Conservation (phyloP, 2,797 vertebrate species). For the Sebastes variabilis region DNA sequence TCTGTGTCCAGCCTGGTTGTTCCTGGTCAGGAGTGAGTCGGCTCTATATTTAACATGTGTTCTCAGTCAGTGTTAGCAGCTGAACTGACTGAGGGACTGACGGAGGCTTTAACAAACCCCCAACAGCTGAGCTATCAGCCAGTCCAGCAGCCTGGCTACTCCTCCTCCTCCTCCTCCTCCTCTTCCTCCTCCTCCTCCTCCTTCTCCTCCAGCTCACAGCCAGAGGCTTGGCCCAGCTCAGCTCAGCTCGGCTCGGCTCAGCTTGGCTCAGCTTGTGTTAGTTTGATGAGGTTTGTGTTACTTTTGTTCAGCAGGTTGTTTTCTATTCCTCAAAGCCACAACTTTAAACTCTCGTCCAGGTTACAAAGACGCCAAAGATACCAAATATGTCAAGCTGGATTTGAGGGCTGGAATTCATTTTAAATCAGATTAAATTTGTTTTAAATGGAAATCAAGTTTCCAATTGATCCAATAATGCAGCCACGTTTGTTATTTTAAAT, state of each 20-base stretch:
- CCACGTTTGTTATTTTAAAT: neutral
- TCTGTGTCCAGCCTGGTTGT: constrained; percentile 45
- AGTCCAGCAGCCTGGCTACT: constrained; percentile 21
- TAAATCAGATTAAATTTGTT: neutral
- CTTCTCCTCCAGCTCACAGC: neutral
- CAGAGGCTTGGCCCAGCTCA: neutral
- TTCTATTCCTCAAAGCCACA: neutral
- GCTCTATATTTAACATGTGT: constrained; percentile 94
- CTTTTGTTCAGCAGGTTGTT: neutral
- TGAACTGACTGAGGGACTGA: constrained; percentile 85
- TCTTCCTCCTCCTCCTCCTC: too few relatives aligned
- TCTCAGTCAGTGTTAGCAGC: constrained; percentile 92
- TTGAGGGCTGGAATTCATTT: neutral
- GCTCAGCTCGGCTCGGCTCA: neutral
- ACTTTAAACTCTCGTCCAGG: neutral
- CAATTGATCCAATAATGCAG: neutral
- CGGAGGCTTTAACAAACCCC: constrained; percentile 77
- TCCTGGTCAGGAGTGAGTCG: constrained; percentile 78
- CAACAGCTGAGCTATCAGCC: constrained; percentile 71
- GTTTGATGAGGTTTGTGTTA: neutral
- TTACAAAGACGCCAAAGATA: neutral
- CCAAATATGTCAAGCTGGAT: neutral
- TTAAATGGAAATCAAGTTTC: neutral
- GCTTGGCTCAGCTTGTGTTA: neutral
- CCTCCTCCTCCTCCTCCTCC: neutral